phyloP scores from a whole-genome alignment of 2,797 vertebrate genomes.

The Anguilla pacifica region DNA sequence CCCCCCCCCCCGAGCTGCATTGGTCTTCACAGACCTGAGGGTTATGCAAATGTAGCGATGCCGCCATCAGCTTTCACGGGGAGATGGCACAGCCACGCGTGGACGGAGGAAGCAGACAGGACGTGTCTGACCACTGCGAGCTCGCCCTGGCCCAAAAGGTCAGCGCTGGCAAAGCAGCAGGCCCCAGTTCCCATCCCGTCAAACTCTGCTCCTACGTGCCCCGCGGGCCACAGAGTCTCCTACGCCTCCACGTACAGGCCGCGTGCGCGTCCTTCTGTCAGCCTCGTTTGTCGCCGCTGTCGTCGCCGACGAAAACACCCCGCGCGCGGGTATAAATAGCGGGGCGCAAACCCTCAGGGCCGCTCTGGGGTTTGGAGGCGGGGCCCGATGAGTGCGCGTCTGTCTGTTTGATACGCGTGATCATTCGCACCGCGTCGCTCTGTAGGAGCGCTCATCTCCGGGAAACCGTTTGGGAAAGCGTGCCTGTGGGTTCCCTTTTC shows the following conservation, averaged over 20 bases:
- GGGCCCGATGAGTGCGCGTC: neutral
- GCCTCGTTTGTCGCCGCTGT: neutral
- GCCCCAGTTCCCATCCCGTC: neutral
- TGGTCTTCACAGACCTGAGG: neutral
- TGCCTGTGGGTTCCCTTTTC: neutral
- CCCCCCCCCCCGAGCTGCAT: neutral
- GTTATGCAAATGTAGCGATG: neutral
- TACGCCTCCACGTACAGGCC: neutral
- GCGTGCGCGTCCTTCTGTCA: neutral
- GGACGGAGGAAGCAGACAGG: neutral
- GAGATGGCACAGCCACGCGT: neutral
- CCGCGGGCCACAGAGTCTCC: neutral
- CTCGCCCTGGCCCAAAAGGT: neutral
- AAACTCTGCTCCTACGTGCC: neutral
- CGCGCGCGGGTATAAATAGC: neutral
- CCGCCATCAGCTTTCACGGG: neutral
- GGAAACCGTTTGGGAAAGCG: neutral
- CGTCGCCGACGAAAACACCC: neutral
- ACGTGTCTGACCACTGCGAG: neutral
- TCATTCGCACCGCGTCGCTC: neutral
- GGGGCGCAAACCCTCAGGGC: neutral
- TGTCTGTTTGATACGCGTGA: conserved; percentile 6
- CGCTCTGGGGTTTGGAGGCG: neutral
- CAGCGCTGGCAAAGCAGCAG: neutral
- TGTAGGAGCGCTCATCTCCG: neutral